Percentiles rank a stretch among this genome's conserved stretches.
phyloP scores from a whole-genome alignment of 1,140 invertebrate genomes.

The Cherax destructor region DNA sequence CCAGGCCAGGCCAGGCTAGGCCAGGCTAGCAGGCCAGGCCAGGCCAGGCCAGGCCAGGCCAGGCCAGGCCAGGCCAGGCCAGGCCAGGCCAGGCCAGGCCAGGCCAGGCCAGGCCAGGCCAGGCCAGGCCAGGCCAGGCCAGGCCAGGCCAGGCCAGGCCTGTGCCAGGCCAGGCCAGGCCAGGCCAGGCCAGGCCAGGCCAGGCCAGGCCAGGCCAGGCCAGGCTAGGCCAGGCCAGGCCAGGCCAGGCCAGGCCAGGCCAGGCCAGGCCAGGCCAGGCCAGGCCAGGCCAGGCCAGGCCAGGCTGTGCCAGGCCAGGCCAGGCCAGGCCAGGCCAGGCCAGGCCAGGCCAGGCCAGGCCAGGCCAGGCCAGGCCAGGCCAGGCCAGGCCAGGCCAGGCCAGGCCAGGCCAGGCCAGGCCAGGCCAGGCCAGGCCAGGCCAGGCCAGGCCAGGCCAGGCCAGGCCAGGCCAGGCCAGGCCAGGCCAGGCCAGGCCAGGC shows the following conservation, averaged over 20 bases:
- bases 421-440: conserved; percentile 20
- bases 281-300: conserved; percentile 69
- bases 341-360: conserved; percentile 54
- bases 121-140: conserved; percentile 64
- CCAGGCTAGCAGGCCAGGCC: conserved; percentile 1
- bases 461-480: conserved; percentile 20
- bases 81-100: conserved; percentile 36
- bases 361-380: conserved; percentile 72
- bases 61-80: conserved; percentile 66
- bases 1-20: too few relatives aligned
- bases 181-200: conserved; percentile 26
- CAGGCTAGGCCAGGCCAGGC: conserved; percentile 48
- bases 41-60: neutral
- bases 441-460: conserved; percentile 22
- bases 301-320: too few relatives aligned
- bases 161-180: conserved; percentile 40
- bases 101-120: conserved; percentile 68
- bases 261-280: conserved; percentile 65
- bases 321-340: conserved; percentile 39
- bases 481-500: conserved; percentile 42
- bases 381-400: conserved; percentile 53
- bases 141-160: conserved; percentile 58
- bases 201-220: conserved; percentile 37
- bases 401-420: conserved; percentile 42
- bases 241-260: conserved; percentile 71